phyloP scores from a whole-genome alignment of 92 coral and sea anemone genomes.

The Palythoa grandis region DNA sequence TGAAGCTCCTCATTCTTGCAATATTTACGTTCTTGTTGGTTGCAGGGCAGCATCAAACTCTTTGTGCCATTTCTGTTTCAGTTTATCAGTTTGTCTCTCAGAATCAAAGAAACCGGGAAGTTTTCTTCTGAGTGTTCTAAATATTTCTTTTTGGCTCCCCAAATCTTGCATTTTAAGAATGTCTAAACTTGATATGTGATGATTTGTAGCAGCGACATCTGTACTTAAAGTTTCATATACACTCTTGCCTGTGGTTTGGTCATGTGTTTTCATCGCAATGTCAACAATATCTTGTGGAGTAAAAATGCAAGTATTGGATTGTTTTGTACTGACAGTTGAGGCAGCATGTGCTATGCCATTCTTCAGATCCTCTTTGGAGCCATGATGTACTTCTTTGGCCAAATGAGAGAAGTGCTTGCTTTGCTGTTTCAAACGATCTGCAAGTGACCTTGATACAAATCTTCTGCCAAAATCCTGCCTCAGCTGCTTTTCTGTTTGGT shows the following conservation, averaged over 20 bases:
- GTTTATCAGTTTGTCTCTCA: conserved; percentile 17
- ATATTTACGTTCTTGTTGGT: conserved; percentile 44
- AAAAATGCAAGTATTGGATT: not conserved
- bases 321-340: conserved; percentile 4
- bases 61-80: conserved; percentile 44
- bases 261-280: not conserved
- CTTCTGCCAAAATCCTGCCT: conserved; percentile 23
- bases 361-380: conserved; percentile 30
- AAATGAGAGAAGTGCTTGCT: not conserved
- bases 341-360: conserved; percentile 8
- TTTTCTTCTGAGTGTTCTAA: conserved; percentile 31
- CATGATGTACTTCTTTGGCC: conserved; percentile 35
- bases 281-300: conserved; percentile 9
- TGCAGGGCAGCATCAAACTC: conserved; percentile 54
- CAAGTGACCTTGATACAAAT: conserved; percentile 17
- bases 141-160: conserved; percentile 43
- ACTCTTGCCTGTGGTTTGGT: conserved; percentile 18
- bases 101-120: conserved; percentile 54
- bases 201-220: conserved; percentile 18
- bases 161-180: conserved; percentile 61
- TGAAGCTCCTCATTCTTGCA: conserved; percentile 22
- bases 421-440: conserved; percentile 28
- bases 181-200: conserved; percentile 35
- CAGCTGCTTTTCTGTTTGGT: conserved; percentile 4
- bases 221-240: conserved; percentile 9